Conservation (phyloP, 2,888 invertebrate species). For the Latrodectus elegans region DNA sequence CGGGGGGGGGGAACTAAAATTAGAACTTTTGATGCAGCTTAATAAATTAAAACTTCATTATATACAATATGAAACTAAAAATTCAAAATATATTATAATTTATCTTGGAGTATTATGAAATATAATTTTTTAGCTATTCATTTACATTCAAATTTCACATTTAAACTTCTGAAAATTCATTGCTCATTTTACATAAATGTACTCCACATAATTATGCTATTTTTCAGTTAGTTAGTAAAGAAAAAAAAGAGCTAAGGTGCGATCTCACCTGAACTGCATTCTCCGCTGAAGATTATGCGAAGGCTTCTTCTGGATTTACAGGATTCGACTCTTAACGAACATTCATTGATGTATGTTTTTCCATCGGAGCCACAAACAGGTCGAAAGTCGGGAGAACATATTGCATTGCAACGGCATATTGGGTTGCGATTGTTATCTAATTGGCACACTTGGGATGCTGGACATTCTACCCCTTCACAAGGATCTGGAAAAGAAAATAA, state of each 20-base stretch:
- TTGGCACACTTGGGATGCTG: conserved; percentile 87
- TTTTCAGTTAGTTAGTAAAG: neutral
- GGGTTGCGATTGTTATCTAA: conserved; percentile 86
- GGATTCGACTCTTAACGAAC: conserved; percentile 85
- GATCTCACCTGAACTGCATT: conserved; percentile 84
- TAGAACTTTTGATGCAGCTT: too few relatives aligned
- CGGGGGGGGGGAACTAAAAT: too few relatives aligned
- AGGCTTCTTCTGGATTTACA: conserved; percentile 85
- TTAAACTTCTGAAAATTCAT: too few relatives aligned
- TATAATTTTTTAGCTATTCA: too few relatives aligned
- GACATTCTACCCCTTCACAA: conserved; percentile 85
- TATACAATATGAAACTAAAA: too few relatives aligned
- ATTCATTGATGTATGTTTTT: conserved; percentile 86
- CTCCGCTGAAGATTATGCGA: conserved; percentile 86
- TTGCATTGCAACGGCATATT: conserved; percentile 86
- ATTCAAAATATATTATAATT: too few relatives aligned
- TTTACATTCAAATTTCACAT: too few relatives aligned
- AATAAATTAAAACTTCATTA: too few relatives aligned
- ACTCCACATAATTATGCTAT: too few relatives aligned
- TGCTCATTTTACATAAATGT: too few relatives aligned
- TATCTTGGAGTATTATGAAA: too few relatives aligned
- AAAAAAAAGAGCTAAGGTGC: neutral
- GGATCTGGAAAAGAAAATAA: conserved; percentile 81
- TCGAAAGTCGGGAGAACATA: conserved; percentile 77
- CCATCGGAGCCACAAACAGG: conserved; percentile 80